Percentiles rank a stretch among this genome's conserved stretches.
phyloP scores from a whole-genome alignment of 2,113 vertebrate genomes.

The Gobio gobio region DNA sequence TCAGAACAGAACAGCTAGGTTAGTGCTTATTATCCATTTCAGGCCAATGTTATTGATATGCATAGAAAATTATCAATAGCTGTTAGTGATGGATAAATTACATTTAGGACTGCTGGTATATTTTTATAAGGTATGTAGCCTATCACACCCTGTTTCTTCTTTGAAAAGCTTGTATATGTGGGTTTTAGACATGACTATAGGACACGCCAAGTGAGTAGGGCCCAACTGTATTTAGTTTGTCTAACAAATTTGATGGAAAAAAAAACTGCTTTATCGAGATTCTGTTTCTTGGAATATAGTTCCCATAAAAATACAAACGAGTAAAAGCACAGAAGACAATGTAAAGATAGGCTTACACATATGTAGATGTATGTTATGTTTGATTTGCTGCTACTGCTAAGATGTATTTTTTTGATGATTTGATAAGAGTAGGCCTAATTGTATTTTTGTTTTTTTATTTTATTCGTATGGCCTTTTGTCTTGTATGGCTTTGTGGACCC shows the following conservation, averaged over 20 bases:
- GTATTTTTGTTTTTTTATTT: too few relatives aligned
- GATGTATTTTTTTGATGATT: too few relatives aligned
- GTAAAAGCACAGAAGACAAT: too few relatives aligned
- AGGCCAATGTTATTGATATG: neutral
- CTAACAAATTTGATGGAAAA: neutral
- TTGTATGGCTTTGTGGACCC: too few relatives aligned
- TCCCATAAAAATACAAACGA: too few relatives aligned
- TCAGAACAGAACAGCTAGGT: neutral
- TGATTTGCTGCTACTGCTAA: too few relatives aligned
- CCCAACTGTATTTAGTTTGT: neutral
- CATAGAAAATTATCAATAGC: neutral
- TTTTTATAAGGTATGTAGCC: neutral
- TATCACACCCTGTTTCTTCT: neutral
- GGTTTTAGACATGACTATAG: neutral
- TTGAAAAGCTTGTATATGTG: neutral
- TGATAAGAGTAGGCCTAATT: too few relatives aligned
- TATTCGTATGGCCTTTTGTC: too few relatives aligned
- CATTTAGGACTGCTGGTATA: neutral
- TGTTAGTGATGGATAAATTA: neutral
- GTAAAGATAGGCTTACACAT: too few relatives aligned
- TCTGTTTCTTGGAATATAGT: too few relatives aligned
- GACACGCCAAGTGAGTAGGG: neutral
- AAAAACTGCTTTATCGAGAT: too few relatives aligned
- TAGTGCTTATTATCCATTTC: neutral
- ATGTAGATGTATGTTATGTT: too few relatives aligned